phyloP scores from a whole-genome alignment of 1,140 invertebrate species.

The Calliopsis andreniformis region DNA sequence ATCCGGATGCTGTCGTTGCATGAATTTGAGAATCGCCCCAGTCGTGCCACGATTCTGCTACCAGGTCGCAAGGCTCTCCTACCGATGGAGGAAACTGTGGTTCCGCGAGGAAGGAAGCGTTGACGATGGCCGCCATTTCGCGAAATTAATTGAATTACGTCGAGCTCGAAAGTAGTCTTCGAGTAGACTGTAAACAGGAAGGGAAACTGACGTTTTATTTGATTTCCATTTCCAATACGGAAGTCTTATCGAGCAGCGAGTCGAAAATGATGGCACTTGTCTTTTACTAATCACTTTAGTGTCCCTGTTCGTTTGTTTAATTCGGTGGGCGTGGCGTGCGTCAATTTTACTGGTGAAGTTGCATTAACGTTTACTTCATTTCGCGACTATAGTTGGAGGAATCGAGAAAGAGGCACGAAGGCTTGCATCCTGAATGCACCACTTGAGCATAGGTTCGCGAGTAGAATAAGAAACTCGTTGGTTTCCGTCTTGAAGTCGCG shows the following conservation, averaged over 20 bases:
- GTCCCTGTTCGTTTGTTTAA: no score
- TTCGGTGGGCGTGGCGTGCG: no score
- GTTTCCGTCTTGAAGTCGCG: constrained; percentile 16
- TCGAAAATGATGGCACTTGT: no score
- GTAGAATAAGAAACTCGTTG: constrained; percentile 26
- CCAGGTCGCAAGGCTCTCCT: not conserved
- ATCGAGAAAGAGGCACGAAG: constrained; percentile 45
- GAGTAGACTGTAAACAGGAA: constrained; percentile 41
- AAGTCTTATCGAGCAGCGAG: no score
- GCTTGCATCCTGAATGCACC: constrained; percentile 35
- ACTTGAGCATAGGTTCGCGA: not conserved
- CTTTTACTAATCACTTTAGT: no score
- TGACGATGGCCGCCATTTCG: constrained; percentile 39
- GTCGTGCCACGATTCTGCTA: constrained; percentile 15
- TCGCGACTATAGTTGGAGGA: not conserved
- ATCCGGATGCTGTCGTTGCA: constrained; percentile 29
- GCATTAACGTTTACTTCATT: constrained; percentile 16
- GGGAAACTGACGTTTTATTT: constrained; percentile 23
- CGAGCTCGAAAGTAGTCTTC: constrained; percentile 9
- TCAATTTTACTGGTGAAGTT: not conserved
- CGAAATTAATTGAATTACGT: constrained; percentile 50
- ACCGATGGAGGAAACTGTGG: constrained; percentile 39
- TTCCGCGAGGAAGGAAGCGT: constrained; percentile 7
- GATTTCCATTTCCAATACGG: no score
- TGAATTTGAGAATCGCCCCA: constrained; percentile 39